phyloP scores from a whole-genome alignment of 2,797 vertebrate genomes.

The Sebastiscus tertius region DNA sequence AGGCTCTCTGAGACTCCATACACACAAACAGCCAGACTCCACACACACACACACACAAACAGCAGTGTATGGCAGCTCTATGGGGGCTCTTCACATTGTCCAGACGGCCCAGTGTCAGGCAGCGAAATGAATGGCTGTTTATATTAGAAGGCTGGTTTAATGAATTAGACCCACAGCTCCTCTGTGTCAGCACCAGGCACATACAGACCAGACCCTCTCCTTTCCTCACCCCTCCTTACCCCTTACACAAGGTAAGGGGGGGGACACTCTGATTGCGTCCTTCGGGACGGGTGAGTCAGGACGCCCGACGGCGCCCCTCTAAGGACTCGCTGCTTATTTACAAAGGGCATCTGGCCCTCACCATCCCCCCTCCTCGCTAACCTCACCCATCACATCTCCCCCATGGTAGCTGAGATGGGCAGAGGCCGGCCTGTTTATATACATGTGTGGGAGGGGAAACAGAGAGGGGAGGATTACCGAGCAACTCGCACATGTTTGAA shows the following conservation, averaged over 20 bases:
- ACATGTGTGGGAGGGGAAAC: conserved; percentile 55
- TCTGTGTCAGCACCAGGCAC: conserved; percentile 91
- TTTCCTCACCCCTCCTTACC: conserved; percentile 43
- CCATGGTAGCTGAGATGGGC: conserved; percentile 42
- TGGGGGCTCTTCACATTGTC: conserved; percentile 92
- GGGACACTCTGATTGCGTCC: conserved; percentile 92
- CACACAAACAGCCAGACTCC: conserved; percentile 32
- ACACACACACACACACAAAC: conserved; percentile 57
- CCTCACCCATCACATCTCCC: conserved; percentile 52
- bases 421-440: conserved; percentile 68
- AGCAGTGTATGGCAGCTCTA: conserved; percentile 76
- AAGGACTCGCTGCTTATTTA: conserved; percentile 93
- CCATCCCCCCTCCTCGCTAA: conserved; percentile 25
- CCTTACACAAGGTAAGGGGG: conserved; percentile 32
- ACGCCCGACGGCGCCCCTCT: conserved; percentile 89
- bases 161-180: conserved; percentile 96
- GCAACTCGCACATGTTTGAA: conserved; percentile 94
- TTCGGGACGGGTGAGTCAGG: conserved; percentile 84
- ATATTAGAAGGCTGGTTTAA: conserved; percentile 99
- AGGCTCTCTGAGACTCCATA: conserved; percentile 50
- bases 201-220: conserved; percentile 90
- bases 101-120: conserved; percentile 94
- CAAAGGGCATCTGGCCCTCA: conserved; percentile 90
- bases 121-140: conserved; percentile 99
- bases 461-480: conserved; percentile 85